Percentiles rank a stretch among this genome's conserved stretches.
These are phyloP conservation scores for Berghia stephanieae DNA, from an alignment of 1,140 invertebrate species.

Conservation along the genomic window DNA sequence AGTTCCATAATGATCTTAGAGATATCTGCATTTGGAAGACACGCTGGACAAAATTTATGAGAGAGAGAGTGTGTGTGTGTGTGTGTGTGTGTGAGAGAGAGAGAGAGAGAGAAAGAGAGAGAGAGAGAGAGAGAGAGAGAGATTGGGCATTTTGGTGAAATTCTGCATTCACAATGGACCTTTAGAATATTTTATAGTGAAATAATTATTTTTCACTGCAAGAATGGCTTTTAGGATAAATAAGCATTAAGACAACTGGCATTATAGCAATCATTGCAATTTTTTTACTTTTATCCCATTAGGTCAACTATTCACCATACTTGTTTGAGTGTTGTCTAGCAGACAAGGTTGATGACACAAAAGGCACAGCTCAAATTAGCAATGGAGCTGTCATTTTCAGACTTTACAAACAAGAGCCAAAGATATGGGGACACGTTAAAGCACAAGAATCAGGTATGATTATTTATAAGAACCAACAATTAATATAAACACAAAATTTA, in stretches of 20 bases:
- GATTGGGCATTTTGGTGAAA: too few relatives aligned
- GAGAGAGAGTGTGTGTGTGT: too few relatives aligned
- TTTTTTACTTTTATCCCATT: slow-evolving; percentile 25
- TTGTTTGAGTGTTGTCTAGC: slow-evolving; percentile 63
- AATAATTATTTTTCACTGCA: too few relatives aligned
- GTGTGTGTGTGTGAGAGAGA: background rate
- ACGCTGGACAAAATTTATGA: too few relatives aligned
- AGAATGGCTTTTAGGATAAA: too few relatives aligned
- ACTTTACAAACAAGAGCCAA: slow-evolving; percentile 55
- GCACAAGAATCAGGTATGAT: slow-evolving; percentile 47
- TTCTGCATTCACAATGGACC: too few relatives aligned
- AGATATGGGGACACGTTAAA: slow-evolving; percentile 54
- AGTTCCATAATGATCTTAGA: too few relatives aligned
- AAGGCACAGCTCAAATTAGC: slow-evolving; percentile 58
- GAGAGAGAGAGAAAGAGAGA: background rate
- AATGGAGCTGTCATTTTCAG: slow-evolving; percentile 64
- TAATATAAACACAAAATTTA: background rate
- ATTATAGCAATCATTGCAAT: background rate
- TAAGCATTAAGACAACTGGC: background rate
- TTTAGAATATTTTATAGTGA: too few relatives aligned
- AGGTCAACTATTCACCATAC: slow-evolving; percentile 65
- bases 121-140: background rate
- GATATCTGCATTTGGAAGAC: too few relatives aligned
- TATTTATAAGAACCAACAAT: background rate
- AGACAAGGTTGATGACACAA: slow-evolving; percentile 54